These are phyloP conservation scores for Homarus gammarus DNA, from an alignment of 2,888 invertebrate genomes.

Conservation along the genomic window DNA sequence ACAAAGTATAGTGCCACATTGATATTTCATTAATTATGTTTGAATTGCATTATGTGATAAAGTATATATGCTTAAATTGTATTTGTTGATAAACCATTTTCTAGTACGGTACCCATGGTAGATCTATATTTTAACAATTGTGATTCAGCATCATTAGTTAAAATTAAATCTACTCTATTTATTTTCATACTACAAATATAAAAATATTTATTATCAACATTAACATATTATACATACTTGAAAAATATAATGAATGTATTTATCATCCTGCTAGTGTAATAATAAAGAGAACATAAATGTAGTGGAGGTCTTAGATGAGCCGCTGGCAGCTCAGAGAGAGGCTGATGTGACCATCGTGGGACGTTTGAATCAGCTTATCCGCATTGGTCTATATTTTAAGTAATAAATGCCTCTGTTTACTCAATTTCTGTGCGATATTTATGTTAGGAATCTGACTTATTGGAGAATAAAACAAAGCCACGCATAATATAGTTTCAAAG, in stretches of 20 bases:
- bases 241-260: not conserved
- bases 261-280: not conserved
- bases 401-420: not conserved
- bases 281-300: not conserved
- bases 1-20: not conserved
- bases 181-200: no score
- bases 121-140: not conserved
- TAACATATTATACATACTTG: not conserved
- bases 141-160: constrained; percentile 1
- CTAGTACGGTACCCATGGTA: constrained; percentile 21
- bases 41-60: not conserved
- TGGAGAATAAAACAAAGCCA: no score
- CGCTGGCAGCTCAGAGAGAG: not conserved
- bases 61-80: not conserved
- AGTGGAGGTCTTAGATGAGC: not conserved
- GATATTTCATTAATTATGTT: not conserved
- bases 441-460: no score
- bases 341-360: not conserved
- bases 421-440: not conserved
- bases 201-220: no score
- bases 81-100: not conserved
- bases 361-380: not conserved
- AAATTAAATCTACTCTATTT: not conserved
- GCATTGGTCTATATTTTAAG: not conserved
- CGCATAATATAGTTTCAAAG: no score